Evolutionary conservation across 2,797 vertebrate species (phyloP).

Genomic region (Acropternis orthonyx): DNA sequence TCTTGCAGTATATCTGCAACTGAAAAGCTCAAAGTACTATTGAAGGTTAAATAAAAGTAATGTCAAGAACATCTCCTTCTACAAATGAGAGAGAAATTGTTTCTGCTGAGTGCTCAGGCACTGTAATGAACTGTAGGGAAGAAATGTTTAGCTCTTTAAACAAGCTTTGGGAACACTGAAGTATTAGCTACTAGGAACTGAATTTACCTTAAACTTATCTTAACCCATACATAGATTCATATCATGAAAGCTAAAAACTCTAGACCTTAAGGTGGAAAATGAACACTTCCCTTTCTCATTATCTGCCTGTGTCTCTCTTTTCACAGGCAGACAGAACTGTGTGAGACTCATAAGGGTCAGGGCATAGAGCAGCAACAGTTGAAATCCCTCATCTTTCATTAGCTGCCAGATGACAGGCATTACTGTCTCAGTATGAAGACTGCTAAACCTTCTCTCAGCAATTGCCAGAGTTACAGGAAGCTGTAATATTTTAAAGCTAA

Average conservation of each 20-base stretch:
- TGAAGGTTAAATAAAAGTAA: constrained; percentile 34
- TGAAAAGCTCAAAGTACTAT: neutral
- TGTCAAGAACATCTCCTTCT: neutral
- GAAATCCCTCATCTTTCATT: neutral
- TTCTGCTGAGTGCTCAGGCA: neutral
- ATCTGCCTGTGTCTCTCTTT: neutral
- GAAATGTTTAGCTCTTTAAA: neutral
- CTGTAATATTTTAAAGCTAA: neutral
- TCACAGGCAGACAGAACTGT: neutral
- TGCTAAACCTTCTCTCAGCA: neutral
- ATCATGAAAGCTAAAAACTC: neutral
- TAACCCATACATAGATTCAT: neutral
- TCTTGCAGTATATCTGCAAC: neutral
- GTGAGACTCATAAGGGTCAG: neutral
- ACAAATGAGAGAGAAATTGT: neutral
- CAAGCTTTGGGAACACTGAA: neutral
- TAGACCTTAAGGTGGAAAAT: neutral
- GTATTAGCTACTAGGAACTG: neutral
- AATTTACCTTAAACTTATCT: neutral
- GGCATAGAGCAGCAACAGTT: neutral
- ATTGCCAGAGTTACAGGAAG: neutral
- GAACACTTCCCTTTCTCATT: neutral
- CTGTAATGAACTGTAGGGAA: neutral
- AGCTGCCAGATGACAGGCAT: too few relatives aligned
- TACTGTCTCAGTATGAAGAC: neutral